Percentiles rank a stretch among this genome's conserved stretches.
Evolutionary conservation across 23 tunicate genomes (phyloP).

Genomic region (Clavelina lepadiformis): DNA sequence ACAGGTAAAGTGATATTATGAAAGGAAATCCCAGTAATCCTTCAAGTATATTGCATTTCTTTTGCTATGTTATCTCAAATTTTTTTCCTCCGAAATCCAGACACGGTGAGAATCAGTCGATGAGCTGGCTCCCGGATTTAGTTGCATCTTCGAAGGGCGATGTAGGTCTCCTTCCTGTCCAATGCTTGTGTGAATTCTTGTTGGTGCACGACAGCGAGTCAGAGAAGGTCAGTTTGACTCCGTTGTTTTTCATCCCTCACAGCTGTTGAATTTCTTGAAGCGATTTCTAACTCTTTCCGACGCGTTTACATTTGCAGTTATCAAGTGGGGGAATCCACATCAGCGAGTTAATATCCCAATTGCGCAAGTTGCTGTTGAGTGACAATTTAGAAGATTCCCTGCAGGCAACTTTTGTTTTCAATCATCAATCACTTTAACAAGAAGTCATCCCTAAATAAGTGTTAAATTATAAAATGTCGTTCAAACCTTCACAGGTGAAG

Average conservation of each 20-base stretch:
- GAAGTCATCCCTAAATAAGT: background rate
- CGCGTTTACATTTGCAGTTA: conserved; percentile 4
- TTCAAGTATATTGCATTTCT: background rate
- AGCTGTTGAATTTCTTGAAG: too few species aligned
- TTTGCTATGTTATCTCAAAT: background rate
- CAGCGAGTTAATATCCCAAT: conserved; percentile 34
- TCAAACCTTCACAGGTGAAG: conserved; percentile 35
- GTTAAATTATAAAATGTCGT: background rate
- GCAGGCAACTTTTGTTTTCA: conserved; percentile 16
- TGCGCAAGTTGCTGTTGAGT: conserved; percentile 13
- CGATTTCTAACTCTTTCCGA: too few species aligned
- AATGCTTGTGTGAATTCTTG: conserved; percentile 84
- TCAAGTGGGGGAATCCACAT: conserved; percentile 40
- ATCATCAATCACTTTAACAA: background rate
- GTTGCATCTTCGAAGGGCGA: conserved; percentile 69
- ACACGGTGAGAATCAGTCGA: conserved; percentile 82
- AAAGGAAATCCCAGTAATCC: background rate
- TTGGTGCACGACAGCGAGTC: conserved; percentile 52
- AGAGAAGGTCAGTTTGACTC: conserved; percentile 34
- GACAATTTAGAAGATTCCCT: conserved; percentile 46
- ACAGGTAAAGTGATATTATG: conserved; percentile 46
- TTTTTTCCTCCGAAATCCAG: conserved; percentile 5
- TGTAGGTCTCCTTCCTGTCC: conserved; percentile 63
- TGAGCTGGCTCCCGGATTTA: conserved; percentile 84
- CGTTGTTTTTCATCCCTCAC: too few species aligned